phyloP scores from a whole-genome alignment of 2,888 invertebrate genomes.

The Onthophagus sagittarius region DNA sequence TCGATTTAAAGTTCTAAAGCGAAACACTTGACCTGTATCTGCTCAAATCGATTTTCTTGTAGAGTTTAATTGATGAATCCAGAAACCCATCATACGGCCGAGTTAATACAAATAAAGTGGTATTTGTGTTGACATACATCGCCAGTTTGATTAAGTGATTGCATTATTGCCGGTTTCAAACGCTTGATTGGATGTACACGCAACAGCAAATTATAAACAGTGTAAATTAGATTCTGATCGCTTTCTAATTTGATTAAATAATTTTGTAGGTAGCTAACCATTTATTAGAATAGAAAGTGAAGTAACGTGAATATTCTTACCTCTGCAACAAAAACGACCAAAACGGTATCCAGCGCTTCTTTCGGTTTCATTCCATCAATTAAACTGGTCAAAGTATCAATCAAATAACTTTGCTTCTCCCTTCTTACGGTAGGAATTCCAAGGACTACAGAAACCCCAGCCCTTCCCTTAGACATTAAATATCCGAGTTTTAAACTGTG shows the following conservation, averaged over 20 bases:
- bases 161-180: neutral
- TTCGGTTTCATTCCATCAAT: constrained; percentile 71
- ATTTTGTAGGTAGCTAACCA: neutral
- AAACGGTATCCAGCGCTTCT: constrained; percentile 72
- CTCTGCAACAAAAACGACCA: constrained; percentile 86
- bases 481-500: constrained; percentile 75
- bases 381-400: constrained; percentile 80
- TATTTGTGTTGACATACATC: neutral
- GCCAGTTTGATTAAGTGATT: neutral
- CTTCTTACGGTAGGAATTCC: constrained; percentile 89
- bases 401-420: constrained; percentile 81
- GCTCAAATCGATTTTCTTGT: no score
- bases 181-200: neutral
- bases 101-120: neutral
- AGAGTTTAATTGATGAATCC: neutral
- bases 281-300: no score
- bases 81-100: neutral
- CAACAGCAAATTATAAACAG: neutral
- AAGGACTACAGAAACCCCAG: constrained; percentile 76
- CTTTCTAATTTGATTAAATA: neutral
- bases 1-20: no score
- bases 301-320: constrained; percentile 44
- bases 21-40: no score
- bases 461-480: constrained; percentile 68
- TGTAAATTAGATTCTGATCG: neutral